These are phyloP conservation scores for Lepidocyrtoides sp. DNA, from an alignment of 2,888 invertebrate species.

Conservation along the genomic window DNA sequence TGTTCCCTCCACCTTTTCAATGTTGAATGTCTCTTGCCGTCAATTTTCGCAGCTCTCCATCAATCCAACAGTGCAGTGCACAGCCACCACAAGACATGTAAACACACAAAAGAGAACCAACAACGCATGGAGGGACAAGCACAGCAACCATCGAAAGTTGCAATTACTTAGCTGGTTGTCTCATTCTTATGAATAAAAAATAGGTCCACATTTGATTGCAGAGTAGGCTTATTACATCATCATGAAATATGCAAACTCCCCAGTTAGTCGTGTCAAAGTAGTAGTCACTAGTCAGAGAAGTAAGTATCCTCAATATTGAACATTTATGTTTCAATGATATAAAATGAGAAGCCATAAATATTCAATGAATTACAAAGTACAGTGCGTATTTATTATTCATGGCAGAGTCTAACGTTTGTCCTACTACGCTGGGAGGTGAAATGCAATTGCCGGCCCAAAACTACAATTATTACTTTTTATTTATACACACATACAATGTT, in stretches of 20 bases:
- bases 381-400: conserved; percentile 30
- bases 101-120: neutral
- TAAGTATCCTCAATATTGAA: conserved; percentile 10
- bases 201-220: neutral
- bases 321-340: neutral
- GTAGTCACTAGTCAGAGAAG: neutral
- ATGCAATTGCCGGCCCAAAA: neutral
- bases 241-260: neutral
- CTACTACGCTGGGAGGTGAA: neutral
- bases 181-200: conserved; percentile 32
- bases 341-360: neutral
- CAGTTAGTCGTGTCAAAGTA: neutral
- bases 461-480: conserved; percentile 13
- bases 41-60: conserved; percentile 14
- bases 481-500: conserved; percentile 9
- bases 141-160: neutral
- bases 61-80: neutral
- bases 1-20: neutral
- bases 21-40: conserved; percentile 14
- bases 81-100: neutral
- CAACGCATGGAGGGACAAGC: neutral
- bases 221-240: neutral
- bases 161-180: conserved; percentile 28
- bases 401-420: neutral
- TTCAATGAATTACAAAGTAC: conserved; percentile 34